A percentile compares a stretch with the other conserved stretches of the same genome.
These are phyloP conservation scores for Stomatorhinus ivindoensis DNA, from an alignment of 2,113 vertebrate species.

Conservation along the genomic window DNA sequence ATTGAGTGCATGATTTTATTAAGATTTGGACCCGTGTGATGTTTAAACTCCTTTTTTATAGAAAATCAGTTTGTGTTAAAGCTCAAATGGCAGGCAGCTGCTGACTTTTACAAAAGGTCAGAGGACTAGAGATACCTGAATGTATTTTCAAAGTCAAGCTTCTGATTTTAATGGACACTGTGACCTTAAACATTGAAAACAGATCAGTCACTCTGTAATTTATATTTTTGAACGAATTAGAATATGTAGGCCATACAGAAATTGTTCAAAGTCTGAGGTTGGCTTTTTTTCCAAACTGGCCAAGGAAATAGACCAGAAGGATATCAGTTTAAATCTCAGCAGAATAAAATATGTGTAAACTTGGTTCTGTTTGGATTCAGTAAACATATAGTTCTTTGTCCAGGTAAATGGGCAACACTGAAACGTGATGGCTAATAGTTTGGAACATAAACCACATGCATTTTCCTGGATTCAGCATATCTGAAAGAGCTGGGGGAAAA, in stretches of 20 bases:
- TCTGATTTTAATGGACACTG: slow-evolving; percentile 60
- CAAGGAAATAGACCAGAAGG: neutral
- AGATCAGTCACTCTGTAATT: slow-evolving; percentile 42
- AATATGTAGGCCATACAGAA: neutral
- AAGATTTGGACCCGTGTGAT: slow-evolving; percentile 32
- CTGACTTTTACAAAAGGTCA: slow-evolving; percentile 56
- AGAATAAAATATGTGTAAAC: neutral
- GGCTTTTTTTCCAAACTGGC: neutral
- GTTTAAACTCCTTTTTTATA: slow-evolving; percentile 8
- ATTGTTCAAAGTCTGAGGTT: neutral
- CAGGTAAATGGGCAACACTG: neutral
- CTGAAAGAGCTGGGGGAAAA: neutral
- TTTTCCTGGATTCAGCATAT: neutral
- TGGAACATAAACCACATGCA: neutral
- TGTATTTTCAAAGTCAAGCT: slow-evolving; percentile 41
- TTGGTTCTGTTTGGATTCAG: neutral
- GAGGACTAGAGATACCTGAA: slow-evolving; percentile 41
- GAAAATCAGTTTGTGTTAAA: slow-evolving; percentile 39
- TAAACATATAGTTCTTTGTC: neutral
- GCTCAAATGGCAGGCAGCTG: slow-evolving; percentile 44
- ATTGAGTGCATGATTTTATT: slow-evolving; percentile 50
- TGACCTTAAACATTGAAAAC: slow-evolving; percentile 62
- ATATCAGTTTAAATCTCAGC: neutral
- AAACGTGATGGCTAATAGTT: neutral
- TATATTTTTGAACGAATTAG: slow-evolving; percentile 1